phyloP scores from a whole-genome alignment of 2,797 vertebrate species.

The Bovichtus variegatus region DNA sequence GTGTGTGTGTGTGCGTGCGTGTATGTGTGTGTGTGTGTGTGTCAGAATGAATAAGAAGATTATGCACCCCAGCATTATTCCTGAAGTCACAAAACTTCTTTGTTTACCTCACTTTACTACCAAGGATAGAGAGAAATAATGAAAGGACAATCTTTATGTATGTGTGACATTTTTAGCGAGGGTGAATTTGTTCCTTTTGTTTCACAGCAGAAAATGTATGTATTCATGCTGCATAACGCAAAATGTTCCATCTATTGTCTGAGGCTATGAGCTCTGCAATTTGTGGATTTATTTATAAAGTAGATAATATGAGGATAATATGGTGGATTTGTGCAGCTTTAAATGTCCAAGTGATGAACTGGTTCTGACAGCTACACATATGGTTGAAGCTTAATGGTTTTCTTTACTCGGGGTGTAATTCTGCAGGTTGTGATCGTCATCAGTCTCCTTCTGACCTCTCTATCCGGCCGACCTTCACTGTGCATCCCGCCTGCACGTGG shows the following conservation, averaged over 20 bases:
- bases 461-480: conserved; percentile 23
- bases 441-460: conserved; percentile 2
- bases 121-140: neutral
- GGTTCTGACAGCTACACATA: conserved; percentile 25
- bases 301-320: neutral
- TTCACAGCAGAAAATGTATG: neutral
- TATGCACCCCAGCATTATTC: neutral
- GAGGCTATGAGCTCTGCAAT: neutral
- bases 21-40: too few species aligned
- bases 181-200: neutral
- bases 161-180: neutral
- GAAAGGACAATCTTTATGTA: neutral
- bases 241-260: neutral
- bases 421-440: conserved; percentile 11
- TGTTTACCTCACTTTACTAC: neutral
- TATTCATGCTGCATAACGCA: neutral
- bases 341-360: conserved; percentile 18
- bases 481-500: neutral
- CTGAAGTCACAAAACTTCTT: neutral
- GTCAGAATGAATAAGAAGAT: neutral
- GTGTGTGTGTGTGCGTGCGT: too few species aligned
- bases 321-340: conserved; percentile 8
- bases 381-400: conserved; percentile 4
- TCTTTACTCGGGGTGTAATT: conserved; percentile 20
- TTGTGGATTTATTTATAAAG: neutral